A percentile compares a stretch with the other conserved stretches of the same genome.
These are phyloP conservation scores for Mayetiola destructor DNA, from an alignment of 2,888 invertebrate genomes.

Conservation along the genomic window DNA sequence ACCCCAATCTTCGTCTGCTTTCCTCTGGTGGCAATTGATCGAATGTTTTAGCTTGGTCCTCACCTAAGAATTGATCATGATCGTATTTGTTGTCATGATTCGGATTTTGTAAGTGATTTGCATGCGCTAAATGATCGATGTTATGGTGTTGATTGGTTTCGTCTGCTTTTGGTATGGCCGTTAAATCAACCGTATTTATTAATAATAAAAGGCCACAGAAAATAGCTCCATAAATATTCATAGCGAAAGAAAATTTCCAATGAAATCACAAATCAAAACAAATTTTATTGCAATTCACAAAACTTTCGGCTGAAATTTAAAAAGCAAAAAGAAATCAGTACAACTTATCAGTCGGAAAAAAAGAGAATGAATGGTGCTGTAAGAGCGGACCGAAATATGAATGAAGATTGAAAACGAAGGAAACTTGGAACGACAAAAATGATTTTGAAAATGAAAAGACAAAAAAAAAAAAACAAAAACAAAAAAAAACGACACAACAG, in stretches of 20 bases:
- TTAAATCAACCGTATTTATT: constrained; percentile 23
- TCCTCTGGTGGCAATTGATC: constrained; percentile 91
- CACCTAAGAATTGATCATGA: constrained; percentile 93
- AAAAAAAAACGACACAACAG: background rate
- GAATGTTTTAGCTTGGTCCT: constrained; percentile 82
- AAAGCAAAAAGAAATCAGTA: background rate
- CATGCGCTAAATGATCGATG: constrained; percentile 52
- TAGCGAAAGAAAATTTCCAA: background rate
- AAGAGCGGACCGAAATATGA: no score
- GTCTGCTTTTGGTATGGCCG: constrained; percentile 58
- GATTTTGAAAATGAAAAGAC: no score
- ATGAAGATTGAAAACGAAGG: no score
- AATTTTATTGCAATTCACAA: no score
- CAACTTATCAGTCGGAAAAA: background rate
- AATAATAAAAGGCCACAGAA: constrained; percentile 5
- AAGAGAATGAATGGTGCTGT: no score
- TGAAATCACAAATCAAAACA: background rate
- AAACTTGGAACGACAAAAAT: no score
- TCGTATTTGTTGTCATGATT: constrained; percentile 85
- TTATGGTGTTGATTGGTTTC: constrained; percentile 30
- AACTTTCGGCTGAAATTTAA: no score
- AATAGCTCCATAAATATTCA: background rate
- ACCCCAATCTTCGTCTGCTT: constrained; percentile 76
- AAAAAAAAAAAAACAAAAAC: background rate
- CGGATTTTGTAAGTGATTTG: constrained; percentile 64